These are phyloP conservation scores for Azorinus chamasolen DNA, from an alignment of 2,888 invertebrate genomes.

Conservation along the genomic window DNA sequence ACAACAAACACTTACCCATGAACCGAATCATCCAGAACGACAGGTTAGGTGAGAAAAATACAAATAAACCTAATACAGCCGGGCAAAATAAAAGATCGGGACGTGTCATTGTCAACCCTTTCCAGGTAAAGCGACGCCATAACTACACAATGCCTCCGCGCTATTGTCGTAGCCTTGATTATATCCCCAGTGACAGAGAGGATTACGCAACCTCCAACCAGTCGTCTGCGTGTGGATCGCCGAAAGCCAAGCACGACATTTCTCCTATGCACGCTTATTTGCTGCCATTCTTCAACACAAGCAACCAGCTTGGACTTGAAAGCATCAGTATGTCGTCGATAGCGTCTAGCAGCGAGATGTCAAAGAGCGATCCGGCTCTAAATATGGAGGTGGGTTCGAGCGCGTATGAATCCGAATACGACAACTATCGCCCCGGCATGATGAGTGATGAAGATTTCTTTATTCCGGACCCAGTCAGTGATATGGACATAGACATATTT, in stretches of 20 bases:
- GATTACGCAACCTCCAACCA: slow-evolving; percentile 75
- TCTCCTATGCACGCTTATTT: slow-evolving; percentile 66
- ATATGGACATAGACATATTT: slow-evolving; percentile 85
- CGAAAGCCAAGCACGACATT: slow-evolving; percentile 69
- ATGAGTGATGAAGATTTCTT: slow-evolving; percentile 87
- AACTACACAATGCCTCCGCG: slow-evolving; percentile 78
- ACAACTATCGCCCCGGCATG: slow-evolving; percentile 89
- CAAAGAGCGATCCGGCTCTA: slow-evolving; percentile 83
- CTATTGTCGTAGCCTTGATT: slow-evolving; percentile 84
- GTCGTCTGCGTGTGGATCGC: slow-evolving; percentile 80
- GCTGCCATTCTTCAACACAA: slow-evolving; percentile 75
- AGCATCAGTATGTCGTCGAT: slow-evolving; percentile 84
- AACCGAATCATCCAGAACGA: slow-evolving; percentile 19
- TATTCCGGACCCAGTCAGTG: slow-evolving; percentile 84
- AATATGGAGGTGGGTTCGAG: slow-evolving; percentile 83
- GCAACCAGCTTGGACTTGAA: slow-evolving; percentile 75
- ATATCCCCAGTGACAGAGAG: slow-evolving; percentile 84
- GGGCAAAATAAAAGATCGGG: slow-evolving; percentile 7
- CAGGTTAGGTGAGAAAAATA: not conserved
- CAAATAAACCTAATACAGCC: slow-evolving; percentile 6
- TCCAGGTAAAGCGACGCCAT: slow-evolving; percentile 82
- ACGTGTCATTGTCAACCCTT: slow-evolving; percentile 65
- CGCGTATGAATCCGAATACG: slow-evolving; percentile 93
- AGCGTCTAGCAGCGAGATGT: slow-evolving; percentile 85
- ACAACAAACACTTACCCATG: slow-evolving; percentile 5